Evolutionary conservation across 2,888 invertebrate species (phyloP).

Genomic region (Ganaspis brasiliensis): DNA sequence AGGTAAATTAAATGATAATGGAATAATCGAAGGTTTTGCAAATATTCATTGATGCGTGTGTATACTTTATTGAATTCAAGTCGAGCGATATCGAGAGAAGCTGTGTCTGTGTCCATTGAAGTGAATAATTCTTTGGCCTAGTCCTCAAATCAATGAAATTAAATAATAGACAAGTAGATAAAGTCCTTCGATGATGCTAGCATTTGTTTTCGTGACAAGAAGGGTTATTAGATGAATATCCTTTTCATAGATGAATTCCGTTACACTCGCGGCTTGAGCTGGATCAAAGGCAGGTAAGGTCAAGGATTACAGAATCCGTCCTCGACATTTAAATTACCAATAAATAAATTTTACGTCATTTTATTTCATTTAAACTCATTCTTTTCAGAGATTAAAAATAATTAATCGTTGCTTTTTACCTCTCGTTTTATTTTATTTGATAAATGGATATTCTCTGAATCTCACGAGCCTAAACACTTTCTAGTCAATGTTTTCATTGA

Average conservation of each 20-base stretch:
- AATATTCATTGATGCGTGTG: not conserved
- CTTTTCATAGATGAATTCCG: not conserved
- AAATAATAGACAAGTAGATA: not conserved
- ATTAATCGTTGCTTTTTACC: not conserved
- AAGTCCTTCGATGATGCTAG: slow-evolving; percentile 22
- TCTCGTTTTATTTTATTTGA: no score
- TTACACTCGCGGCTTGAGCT: slow-evolving; percentile 10
- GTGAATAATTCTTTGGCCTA: slow-evolving; percentile 22
- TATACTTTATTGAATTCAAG: not conserved
- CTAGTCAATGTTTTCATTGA: no score
- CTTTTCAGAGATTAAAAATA: not conserved
- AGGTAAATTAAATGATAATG: no score
- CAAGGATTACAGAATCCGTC: slow-evolving; percentile 61
- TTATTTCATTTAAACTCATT: slow-evolving; percentile 15
- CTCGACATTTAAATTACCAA: slow-evolving; percentile 52
- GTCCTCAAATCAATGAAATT: slow-evolving; percentile 21
- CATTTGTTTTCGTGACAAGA: not conserved
- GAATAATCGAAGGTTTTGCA: not conserved
- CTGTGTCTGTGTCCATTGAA: slow-evolving; percentile 30
- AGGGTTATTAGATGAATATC: slow-evolving; percentile 2
- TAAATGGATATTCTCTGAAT: no score
- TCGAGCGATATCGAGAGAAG: not conserved
- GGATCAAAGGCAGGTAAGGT: slow-evolving; percentile 57
- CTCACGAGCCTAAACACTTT: no score
- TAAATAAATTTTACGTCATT: slow-evolving; percentile 53